Evolutionary conservation across 2,797 vertebrate species (phyloP), one percentile per base, ranked within the genome.

Genomic region (Acanthiza pusilla): DNA sequence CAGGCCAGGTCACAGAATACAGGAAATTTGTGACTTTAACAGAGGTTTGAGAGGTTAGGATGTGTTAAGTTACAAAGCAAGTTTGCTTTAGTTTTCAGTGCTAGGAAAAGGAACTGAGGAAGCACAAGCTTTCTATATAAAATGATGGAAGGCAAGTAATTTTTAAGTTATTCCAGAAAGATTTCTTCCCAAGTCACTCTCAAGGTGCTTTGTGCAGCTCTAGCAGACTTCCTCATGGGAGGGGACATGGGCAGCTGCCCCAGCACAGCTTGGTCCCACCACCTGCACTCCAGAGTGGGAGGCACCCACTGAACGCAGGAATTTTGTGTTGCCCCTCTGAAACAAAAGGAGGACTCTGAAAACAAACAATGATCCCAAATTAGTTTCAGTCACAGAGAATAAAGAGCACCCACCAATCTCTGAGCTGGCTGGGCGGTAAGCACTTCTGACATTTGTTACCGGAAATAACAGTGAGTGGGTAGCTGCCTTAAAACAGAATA

Each of bases 401-500:
- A 68, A 87, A 32, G 21, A 91, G 84, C 58, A 47, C n/a, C 29
- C n/a, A 55, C 40, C n/a, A 75, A 23, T 36, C 40, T 85, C 79
- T 58, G 66, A 91, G 71, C 42, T 2, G 8, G 53, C 91, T 85
- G 66, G 50, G 74, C 4, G 20, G 38, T 45, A 58, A 91, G 26
- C 72, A 42, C 53, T 91, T 93, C 57, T 57, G 83, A 57, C 71
- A 77, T 42, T 70, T 68, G 43, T 86, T 93, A 67, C 77, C 71
- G 93, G 72, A 82, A 89, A 93, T 86, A 88, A 63, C 68, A 85
- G 40, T 42, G 75, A 92, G 85, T 82, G 85, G 73, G 71, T 65
- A 90, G 86, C 23, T 79, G 57, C 34, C 73, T 73, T 40, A 53
- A 85, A 81, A 75, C 30, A 93, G 82, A 66, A 36, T 38, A 81